These are phyloP conservation scores for Scrobipalpa atriplicella DNA, from an alignment of 2,888 invertebrate genomes.

Conservation along the genomic window DNA sequence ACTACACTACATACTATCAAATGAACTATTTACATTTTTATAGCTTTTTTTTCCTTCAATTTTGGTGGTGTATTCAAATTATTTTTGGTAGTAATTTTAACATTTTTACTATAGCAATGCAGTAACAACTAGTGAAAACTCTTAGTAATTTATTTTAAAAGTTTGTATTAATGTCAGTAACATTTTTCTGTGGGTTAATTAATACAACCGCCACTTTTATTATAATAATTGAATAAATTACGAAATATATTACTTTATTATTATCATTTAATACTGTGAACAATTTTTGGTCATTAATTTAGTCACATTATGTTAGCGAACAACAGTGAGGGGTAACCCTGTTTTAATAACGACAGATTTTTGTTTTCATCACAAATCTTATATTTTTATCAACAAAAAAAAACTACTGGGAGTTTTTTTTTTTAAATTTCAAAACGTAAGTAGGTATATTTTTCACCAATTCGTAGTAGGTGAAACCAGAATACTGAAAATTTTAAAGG, in stretches of 20 bases:
- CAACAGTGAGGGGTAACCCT: conserved; percentile 29
- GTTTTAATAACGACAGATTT: conserved; percentile 22
- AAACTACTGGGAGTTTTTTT: background rate
- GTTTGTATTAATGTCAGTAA: too few relatives aligned
- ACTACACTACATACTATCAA: conserved; percentile 10
- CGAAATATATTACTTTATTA: conserved; percentile 30
- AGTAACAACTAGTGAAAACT: conserved; percentile 5
- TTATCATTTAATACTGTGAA: conserved; percentile 27
- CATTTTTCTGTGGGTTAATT: background rate
- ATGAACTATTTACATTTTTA: background rate
- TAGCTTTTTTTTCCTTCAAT: background rate
- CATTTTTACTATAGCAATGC: background rate
- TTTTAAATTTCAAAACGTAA: background rate
- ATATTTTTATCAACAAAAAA: background rate
- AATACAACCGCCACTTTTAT: background rate
- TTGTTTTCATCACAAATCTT: conserved; percentile 3
- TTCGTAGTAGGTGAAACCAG: background rate
- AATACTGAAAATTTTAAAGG: background rate
- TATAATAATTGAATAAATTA: conserved; percentile 6
- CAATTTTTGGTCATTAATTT: conserved; percentile 30
- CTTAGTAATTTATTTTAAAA: too few relatives aligned
- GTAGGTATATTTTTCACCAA: background rate
- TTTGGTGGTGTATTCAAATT: background rate
- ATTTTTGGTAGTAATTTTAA: background rate
- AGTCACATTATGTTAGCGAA: conserved; percentile 30